phyloP scores from a whole-genome alignment of 2,113 vertebrate genomes.

The Strix aluco region DNA sequence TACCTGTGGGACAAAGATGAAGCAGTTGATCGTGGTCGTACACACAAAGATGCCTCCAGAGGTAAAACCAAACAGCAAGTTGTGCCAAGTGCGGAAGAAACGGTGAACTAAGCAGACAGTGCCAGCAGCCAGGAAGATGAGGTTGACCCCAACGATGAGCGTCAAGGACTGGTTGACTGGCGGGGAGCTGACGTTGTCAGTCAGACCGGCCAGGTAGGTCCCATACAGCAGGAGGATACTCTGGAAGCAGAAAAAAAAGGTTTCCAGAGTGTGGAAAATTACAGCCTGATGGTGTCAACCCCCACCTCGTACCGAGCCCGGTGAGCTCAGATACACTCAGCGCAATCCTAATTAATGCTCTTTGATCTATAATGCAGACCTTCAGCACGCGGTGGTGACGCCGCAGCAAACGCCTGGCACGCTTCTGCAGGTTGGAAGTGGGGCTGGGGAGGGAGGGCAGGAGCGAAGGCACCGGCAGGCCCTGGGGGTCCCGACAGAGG shows the following conservation, averaged over 20 bases:
- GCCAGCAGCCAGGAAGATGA: conserved; percentile 81
- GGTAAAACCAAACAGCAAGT: conserved; percentile 86
- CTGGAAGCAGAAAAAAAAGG: conserved; percentile 70
- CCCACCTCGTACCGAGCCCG: background rate
- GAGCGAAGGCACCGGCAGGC: rapidly evolving
- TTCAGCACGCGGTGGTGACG: background rate
- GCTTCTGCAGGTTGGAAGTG: background rate
- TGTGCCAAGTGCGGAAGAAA: conserved; percentile 88
- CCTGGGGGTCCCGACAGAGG: rapidly evolving
- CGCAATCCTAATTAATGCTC: conserved; percentile 19
- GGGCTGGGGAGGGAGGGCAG: background rate
- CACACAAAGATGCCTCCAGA: conserved; percentile 93
- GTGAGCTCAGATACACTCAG: conserved; percentile 31
- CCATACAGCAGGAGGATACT: conserved; percentile 89
- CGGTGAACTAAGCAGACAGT: conserved; percentile 80
- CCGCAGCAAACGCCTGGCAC: rapidly evolving
- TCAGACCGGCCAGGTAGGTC: conserved; percentile 92
- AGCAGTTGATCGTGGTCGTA: conserved; percentile 89
- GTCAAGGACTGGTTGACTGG: conserved; percentile 96
- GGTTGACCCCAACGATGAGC: conserved; percentile 85
- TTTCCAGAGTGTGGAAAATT: conserved; percentile 36
- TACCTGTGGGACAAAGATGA: conserved; percentile 96
- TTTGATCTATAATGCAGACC: conserved; percentile 51
- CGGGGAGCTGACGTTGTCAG: conserved; percentile 88
- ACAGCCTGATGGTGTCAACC: background rate